Evolutionary conservation across 1,140 invertebrate genomes (phyloP).

Genomic region (Drosophila subpulchrella): DNA sequence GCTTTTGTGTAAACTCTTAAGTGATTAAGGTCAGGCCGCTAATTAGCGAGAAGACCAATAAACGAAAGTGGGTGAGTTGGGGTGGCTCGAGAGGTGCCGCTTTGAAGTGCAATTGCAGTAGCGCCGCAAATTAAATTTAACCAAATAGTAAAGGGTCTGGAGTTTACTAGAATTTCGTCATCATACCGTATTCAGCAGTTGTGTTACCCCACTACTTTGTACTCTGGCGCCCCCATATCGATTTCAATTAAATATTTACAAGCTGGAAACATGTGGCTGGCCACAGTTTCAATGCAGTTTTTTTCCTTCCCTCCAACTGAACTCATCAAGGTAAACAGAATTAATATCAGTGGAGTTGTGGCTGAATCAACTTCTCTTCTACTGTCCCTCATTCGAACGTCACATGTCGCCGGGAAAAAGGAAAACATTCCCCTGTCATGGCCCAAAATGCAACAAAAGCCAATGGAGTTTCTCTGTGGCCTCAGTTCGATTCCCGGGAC

Average conservation of each 20-base stretch:
- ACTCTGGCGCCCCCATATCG: slow-evolving; percentile 7
- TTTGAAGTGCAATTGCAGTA: slow-evolving; percentile 49
- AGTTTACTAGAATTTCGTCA: slow-evolving; percentile 19
- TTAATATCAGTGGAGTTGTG: slow-evolving; percentile 49
- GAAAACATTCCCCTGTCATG: slow-evolving; percentile 34
- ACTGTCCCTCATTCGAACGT: slow-evolving; percentile 7
- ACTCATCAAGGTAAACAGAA: slow-evolving; percentile 65
- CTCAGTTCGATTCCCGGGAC: slow-evolving; percentile 40
- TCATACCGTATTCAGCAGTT: not conserved
- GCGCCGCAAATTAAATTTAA: slow-evolving; percentile 25
- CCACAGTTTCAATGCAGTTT: slow-evolving; percentile 62
- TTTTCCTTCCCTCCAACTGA: slow-evolving; percentile 36
- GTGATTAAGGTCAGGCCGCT: slow-evolving; percentile 75
- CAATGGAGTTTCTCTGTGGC: slow-evolving; percentile 12
- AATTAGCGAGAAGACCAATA: slow-evolving; percentile 67
- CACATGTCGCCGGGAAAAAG: slow-evolving; percentile 33
- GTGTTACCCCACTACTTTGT: not conserved
- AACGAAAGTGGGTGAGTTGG: slow-evolving; percentile 59
- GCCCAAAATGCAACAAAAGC: slow-evolving; percentile 58
- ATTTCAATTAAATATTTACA: slow-evolving; percentile 76
- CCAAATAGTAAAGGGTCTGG: slow-evolving; percentile 2
- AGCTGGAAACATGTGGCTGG: slow-evolving; percentile 59
- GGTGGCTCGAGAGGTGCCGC: slow-evolving; percentile 20
- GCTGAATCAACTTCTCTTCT: slow-evolving; percentile 12
- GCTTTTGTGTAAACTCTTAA: slow-evolving; percentile 69